These are phyloP conservation scores for Arctia plantaginis DNA, from an alignment of 2,888 invertebrate species.

Conservation along the genomic window DNA sequence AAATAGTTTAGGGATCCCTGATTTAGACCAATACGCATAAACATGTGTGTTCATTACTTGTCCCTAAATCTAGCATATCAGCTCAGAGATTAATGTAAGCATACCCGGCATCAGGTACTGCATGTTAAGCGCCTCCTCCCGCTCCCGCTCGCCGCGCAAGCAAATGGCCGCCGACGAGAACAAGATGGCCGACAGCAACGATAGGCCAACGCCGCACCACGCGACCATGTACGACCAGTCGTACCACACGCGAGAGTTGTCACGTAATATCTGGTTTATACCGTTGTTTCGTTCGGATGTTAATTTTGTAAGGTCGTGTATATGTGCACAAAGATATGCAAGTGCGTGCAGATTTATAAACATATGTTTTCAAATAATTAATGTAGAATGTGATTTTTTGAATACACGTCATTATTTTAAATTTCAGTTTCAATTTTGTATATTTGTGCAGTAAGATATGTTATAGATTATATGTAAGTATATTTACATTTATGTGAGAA, in stretches of 20 bases:
- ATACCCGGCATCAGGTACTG: slow-evolving; percentile 99
- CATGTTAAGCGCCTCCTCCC: slow-evolving; percentile 98
- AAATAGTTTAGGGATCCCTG: too few species aligned
- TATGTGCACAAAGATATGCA: background rate
- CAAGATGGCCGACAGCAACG: slow-evolving; percentile 96
- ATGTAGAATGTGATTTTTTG: background rate
- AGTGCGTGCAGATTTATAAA: background rate
- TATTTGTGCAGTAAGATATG: background rate
- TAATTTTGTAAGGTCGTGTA: slow-evolving; percentile 7
- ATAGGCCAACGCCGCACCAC: slow-evolving; percentile 98
- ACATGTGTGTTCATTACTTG: background rate
- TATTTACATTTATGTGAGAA: slow-evolving; percentile 37
- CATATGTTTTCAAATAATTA: background rate
- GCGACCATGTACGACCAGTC: slow-evolving; percentile 99
- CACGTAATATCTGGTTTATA: slow-evolving; percentile 92
- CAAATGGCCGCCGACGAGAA: slow-evolving; percentile 98
- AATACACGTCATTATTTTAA: slow-evolving; percentile 6
- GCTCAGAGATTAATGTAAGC: slow-evolving; percentile 53
- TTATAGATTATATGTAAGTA: background rate
- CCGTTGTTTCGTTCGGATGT: slow-evolving; percentile 50
- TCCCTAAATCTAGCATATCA: slow-evolving; percentile 8
- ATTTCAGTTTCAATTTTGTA: background rate
- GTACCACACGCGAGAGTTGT: slow-evolving; percentile 94
- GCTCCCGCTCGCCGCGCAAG: slow-evolving; percentile 96
- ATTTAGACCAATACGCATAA: background rate